Evolutionary conservation across 2,113 vertebrate genomes (phyloP), one percentile per base, ranked within the genome.

Genomic region (Xyrauchen texanus): DNA sequence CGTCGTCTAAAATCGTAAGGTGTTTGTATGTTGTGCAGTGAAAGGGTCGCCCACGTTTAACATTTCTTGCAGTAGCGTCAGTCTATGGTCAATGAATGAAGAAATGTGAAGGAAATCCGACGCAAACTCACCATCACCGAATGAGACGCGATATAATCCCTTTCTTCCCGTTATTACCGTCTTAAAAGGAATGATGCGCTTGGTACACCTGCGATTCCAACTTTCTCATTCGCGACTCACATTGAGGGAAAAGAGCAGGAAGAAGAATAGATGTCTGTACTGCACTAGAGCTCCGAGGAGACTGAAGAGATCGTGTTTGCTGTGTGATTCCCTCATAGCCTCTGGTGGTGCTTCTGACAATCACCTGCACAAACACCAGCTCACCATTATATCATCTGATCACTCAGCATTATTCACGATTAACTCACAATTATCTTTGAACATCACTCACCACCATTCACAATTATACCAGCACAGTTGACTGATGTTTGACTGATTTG

Each of bases 271-370:
- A 15, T 65, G 34, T 55, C 15, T 46, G 44, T 55, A 46, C 34
- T 10, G 45, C 42, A 53, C 45, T 44, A 47, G 42, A 72, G 42
- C 21, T 34, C 21, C 21, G 21, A 34, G 21, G 21, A 34, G 21
- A 34, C 21, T 34, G 52, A 57, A 63, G 34, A 44, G 76, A 34
- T 13, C 60, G 42, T 42, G 81, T 44, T 55, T 34, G 42, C 21
- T 34, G 9, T 68, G 68, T 85, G 49, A 83, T 46, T 73, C 71
- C 71, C 57, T 61, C 71, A 62, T 21, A 15, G 4, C 8, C 47
- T 51, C 47, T 66, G 64, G 21, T 71, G 52, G 21, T 71, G 52
- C 7, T 60, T 42, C 53, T 6, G 8, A 16, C 55, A 42, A n/a
- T 51, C 72, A 63, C 60, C 60, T 63, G 72, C 60, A 42, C 72